Evolutionary conservation across 1,140 invertebrate genomes (phyloP).

Genomic region (Cylas formicarius): DNA sequence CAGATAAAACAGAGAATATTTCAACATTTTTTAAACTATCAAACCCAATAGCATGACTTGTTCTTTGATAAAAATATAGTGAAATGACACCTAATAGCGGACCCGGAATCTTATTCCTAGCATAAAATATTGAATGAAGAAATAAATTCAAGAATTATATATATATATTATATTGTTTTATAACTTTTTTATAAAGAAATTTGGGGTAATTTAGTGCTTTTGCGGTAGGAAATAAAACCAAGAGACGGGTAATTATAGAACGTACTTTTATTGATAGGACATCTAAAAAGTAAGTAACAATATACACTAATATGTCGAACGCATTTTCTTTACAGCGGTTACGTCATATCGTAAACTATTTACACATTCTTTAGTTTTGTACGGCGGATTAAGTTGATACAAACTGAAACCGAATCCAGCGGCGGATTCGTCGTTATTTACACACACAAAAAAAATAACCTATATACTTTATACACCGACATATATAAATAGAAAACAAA

Average conservation of each 20-base stretch:
- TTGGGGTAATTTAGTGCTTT: slow-evolving; percentile 1
- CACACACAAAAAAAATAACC: background rate
- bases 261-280: slow-evolving; percentile 34
- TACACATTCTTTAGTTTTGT: too few relatives aligned
- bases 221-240: background rate
- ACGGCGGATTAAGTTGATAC: too few relatives aligned
- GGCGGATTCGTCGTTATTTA: slow-evolving; percentile 11
- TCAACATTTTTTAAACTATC: too few relatives aligned
- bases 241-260: slow-evolving; percentile 24
- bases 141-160: background rate
- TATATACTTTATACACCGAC: background rate
- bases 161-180: background rate
- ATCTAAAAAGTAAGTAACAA: slow-evolving; percentile 35
- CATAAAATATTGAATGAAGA: background rate
- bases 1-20: too few relatives aligned
- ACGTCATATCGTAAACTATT: too few relatives aligned
- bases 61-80: slow-evolving; percentile 1
- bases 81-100: background rate
- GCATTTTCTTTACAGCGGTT: slow-evolving; percentile 30
- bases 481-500: background rate
- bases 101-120: background rate
- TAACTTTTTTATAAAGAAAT: background rate
- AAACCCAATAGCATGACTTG: background rate
- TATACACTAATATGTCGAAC: slow-evolving; percentile 36
- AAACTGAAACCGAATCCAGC: slow-evolving; percentile 24